Evolutionary conservation across 2,888 invertebrate species (phyloP).

Genomic region (Torymus tubicola): DNA sequence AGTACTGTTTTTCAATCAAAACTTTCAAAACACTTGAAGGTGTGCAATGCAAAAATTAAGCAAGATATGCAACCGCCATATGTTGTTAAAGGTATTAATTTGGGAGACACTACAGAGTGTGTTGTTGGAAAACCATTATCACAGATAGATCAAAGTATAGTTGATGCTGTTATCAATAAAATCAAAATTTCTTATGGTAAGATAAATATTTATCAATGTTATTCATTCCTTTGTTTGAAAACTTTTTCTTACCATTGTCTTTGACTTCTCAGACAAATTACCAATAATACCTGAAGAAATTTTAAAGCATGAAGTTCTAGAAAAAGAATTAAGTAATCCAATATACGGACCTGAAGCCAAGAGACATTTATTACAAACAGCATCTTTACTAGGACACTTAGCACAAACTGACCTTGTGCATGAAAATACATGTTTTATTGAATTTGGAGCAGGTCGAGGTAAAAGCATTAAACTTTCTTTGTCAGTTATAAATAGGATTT

Average conservation of each 20-base stretch:
- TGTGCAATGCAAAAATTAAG: conserved; percentile 83
- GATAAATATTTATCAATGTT: not conserved
- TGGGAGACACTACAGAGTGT: conserved; percentile 65
- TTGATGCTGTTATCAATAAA: conserved; percentile 68
- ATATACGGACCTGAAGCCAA: conserved; percentile 81
- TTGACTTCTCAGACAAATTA: conserved; percentile 65
- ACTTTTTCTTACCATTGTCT: not conserved
- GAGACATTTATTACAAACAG: conserved; percentile 88
- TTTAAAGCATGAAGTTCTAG: conserved; percentile 76
- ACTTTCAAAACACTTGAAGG: conserved; percentile 83
- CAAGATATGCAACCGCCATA: conserved; percentile 78
- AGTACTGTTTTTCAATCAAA: conserved; percentile 84
- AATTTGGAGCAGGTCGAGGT: conserved; percentile 95
- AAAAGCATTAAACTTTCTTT: conserved; percentile 40
- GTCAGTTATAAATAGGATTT: not conserved
- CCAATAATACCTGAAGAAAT: conserved; percentile 74
- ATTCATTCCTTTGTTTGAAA: conserved; percentile 12
- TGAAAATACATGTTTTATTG: conserved; percentile 85
- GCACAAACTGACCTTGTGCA: conserved; percentile 80
- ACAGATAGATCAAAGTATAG: conserved; percentile 62
- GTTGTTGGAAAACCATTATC: conserved; percentile 65
- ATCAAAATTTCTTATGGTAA: conserved; percentile 69
- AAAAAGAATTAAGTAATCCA: conserved; percentile 77
- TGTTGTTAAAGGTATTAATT: conserved; percentile 78
- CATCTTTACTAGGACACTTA: conserved; percentile 85